A percentile compares a stretch with the other conserved stretches of the same genome.
Evolutionary conservation across 2,797 vertebrate species (phyloP).

Genomic region (Hippocampus kuda): DNA sequence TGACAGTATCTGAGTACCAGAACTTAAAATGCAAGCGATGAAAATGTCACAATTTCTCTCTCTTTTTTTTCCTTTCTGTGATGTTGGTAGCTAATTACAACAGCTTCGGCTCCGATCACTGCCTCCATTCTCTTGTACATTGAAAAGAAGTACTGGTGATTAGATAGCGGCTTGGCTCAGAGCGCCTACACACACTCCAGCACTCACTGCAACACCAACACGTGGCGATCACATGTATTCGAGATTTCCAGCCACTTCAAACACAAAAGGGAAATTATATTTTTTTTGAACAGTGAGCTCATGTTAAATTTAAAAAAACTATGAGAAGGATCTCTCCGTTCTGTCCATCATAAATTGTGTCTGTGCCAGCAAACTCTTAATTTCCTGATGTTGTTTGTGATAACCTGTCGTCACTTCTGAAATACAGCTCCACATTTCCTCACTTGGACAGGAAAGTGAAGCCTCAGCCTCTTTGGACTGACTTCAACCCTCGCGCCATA

Average conservation of each 20-base stretch:
- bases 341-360: neutral
- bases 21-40: neutral
- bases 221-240: neutral
- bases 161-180: slow-evolving; percentile 2
- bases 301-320: neutral
- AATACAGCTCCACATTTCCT: neutral
- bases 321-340: neutral
- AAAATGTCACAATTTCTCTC: neutral
- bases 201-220: neutral
- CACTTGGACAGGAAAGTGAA: neutral
- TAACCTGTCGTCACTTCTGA: neutral
- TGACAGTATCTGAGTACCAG: neutral
- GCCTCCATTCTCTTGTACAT: slow-evolving; percentile 19
- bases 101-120: slow-evolving; percentile 30
- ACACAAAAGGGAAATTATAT: neutral
- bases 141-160: slow-evolving; percentile 5
- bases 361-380: no score
- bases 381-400: neutral
- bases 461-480: neutral
- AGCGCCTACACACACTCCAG: neutral
- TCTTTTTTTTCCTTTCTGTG: slow-evolving; percentile 28
- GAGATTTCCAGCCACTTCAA: neutral
- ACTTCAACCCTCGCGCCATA: neutral
- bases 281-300: neutral
- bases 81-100: slow-evolving; percentile 36